Percentiles rank a stretch among this genome's conserved stretches.
These are phyloP conservation scores for Mormyrus hasselquistii DNA, from an alignment of 2,797 vertebrate genomes.

Conservation along the genomic window DNA sequence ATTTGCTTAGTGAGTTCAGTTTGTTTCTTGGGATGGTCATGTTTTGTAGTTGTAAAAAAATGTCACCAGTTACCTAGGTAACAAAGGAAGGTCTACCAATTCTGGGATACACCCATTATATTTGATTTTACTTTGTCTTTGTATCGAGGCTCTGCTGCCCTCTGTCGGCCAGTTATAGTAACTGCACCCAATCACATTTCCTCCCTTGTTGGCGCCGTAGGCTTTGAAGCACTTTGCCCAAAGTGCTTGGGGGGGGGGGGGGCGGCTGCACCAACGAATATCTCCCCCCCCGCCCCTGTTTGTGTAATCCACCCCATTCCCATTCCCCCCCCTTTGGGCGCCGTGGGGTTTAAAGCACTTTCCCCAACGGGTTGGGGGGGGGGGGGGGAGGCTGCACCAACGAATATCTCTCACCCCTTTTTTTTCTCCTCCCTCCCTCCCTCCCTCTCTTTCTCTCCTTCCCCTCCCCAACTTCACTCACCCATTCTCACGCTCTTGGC, in stretches of 20 bases:
- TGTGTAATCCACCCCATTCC: no score
- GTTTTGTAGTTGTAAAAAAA: background rate
- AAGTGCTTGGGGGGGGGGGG: background rate
- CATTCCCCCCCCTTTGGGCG: no score
- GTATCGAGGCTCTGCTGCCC: conserved; percentile 41
- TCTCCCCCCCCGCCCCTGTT: background rate
- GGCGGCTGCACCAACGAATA: background rate
- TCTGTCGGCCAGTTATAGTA: conserved; percentile 37
- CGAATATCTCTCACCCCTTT: background rate
- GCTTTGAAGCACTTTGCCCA: conserved; percentile 8
- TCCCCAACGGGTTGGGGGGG: background rate
- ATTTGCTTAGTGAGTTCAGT: background rate
- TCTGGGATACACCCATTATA: conserved; percentile 14
- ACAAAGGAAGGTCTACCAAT: conserved; percentile 8
- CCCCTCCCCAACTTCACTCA: background rate
- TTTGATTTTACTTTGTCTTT: conserved; percentile 13
- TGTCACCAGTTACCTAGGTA: background rate
- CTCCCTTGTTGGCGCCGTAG: conserved; percentile 50
- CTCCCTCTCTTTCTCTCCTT: background rate
- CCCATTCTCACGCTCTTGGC: background rate
- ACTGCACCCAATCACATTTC: conserved; percentile 30
- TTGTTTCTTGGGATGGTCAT: background rate
- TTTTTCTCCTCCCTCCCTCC: background rate
- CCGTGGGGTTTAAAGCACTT: conserved; percentile 37
- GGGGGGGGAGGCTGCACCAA: background rate